phyloP scores from a whole-genome alignment of 2,797 vertebrate species.

The Sebastes matsubarae region DNA sequence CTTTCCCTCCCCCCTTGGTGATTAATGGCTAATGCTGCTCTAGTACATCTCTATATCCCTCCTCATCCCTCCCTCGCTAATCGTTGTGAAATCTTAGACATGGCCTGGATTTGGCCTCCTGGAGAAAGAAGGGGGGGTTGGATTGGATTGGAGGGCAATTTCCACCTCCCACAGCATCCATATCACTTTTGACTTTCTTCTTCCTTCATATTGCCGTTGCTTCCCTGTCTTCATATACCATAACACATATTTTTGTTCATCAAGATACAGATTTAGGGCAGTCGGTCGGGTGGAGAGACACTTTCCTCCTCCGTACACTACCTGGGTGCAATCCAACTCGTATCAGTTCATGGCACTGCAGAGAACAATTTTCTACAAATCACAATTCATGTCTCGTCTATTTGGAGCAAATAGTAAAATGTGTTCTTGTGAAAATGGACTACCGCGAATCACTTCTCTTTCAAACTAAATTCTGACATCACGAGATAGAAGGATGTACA shows the following conservation, averaged over 20 bases:
- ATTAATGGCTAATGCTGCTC: constrained; percentile 83
- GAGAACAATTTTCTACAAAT: constrained; percentile 5
- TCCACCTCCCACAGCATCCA: constrained; percentile 11
- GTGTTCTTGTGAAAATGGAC: constrained; percentile 3
- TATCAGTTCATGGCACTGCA: background rate
- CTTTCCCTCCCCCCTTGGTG: constrained; percentile 48
- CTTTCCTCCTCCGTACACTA: background rate
- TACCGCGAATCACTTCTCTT: background rate
- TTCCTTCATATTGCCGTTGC: background rate
- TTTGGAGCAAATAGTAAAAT: background rate
- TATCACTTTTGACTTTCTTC: constrained; percentile 10
- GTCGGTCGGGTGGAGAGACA: background rate
- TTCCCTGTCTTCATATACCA: background rate
- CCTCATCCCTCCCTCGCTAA: constrained; percentile 76
- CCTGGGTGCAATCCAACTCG: background rate
- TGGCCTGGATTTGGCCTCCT: constrained; percentile 69
- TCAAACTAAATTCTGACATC: background rate
- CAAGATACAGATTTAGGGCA: background rate
- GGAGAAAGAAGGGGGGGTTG: constrained; percentile 12
- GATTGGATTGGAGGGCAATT: background rate
- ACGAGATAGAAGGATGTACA: background rate
- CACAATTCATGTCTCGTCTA: background rate
- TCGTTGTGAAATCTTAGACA: constrained; percentile 83
- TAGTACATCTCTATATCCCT: constrained; percentile 82
- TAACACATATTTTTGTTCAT: background rate